Evolutionary conservation across 2,113 vertebrate genomes (phyloP).

Genomic region (Atractosteus spatula): DNA sequence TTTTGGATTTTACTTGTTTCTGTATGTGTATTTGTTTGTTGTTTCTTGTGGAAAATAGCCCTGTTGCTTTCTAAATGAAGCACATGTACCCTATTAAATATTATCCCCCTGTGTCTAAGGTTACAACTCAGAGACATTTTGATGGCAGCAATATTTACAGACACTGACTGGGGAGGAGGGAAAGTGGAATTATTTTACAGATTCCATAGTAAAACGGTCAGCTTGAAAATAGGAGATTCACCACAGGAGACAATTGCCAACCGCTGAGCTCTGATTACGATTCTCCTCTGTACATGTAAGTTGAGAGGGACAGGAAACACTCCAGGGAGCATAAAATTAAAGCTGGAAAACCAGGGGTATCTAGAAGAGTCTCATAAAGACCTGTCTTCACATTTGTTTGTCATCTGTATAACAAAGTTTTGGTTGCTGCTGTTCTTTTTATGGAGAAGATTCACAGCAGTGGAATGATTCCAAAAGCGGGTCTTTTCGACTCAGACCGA

Average conservation of each 20-base stretch:
- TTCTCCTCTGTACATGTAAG: conserved; percentile 43
- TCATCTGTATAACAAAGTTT: not conserved
- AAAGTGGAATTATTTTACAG: conserved; percentile 57
- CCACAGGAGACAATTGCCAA: conserved; percentile 46
- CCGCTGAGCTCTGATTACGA: conserved; percentile 57
- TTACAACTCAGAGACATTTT: conserved; percentile 44
- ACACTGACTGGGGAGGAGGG: conserved; percentile 20
- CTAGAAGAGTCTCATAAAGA: conserved; percentile 18
- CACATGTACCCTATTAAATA: not conserved
- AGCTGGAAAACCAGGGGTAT: not conserved
- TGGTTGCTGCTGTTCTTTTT: too few relatives aligned
- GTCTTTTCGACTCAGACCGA: too few relatives aligned
- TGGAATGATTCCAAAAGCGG: too few relatives aligned
- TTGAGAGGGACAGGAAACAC: conserved; percentile 53
- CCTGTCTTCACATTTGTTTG: conserved; percentile 1
- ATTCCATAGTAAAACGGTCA: conserved; percentile 65
- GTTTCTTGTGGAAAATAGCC: not conserved
- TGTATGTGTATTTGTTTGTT: not conserved
- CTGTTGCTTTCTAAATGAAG: too few relatives aligned
- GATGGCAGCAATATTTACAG: conserved; percentile 58
- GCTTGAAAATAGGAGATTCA: conserved; percentile 64
- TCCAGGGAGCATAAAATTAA: conserved; percentile 36
- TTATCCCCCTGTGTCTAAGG: conserved; percentile 32
- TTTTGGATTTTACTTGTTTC: not conserved
- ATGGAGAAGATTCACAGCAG: too few relatives aligned